phyloP scores from a whole-genome alignment of 2,113 vertebrate genomes.

The Mormyrus iriodes region DNA sequence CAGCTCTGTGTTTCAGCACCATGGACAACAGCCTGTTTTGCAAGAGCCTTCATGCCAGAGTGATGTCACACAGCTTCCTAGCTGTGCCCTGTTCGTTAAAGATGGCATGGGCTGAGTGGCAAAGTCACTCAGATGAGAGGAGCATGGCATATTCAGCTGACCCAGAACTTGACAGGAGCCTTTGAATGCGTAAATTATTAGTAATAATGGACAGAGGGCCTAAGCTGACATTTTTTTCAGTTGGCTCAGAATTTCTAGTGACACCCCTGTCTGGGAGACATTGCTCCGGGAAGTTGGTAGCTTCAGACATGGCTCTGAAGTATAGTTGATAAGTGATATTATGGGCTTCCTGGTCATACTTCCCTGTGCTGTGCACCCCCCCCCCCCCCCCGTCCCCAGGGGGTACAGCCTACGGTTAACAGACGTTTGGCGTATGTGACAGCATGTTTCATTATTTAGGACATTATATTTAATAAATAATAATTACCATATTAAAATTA shows the following conservation, averaged over 20 bases:
- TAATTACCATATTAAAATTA: not conserved
- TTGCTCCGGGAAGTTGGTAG: not conserved
- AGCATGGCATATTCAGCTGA: not conserved
- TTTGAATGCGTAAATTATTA: not conserved
- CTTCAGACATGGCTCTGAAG: not conserved
- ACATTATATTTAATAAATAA: conserved; percentile 7
- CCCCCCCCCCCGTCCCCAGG: too few species aligned
- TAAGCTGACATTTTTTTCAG: not conserved
- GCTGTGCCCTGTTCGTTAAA: not conserved
- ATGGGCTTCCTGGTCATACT: not conserved
- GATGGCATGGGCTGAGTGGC: not conserved
- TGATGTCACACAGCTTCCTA: not conserved
- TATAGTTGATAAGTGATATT: not conserved
- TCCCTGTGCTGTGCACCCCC: not conserved
- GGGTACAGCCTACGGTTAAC: not conserved
- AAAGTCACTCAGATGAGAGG: not conserved
- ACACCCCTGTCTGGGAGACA: not conserved
- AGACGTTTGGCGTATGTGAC: not conserved
- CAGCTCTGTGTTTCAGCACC: not conserved
- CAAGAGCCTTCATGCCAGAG: not conserved
- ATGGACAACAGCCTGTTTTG: not conserved
- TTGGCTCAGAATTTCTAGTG: not conserved
- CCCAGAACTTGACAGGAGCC: not conserved
- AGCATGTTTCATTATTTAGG: not conserved
- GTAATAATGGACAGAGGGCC: not conserved